Base-by-base conservation (phyloP, 2,888 invertebrate genomes). In the Atrina japonica region DNA sequence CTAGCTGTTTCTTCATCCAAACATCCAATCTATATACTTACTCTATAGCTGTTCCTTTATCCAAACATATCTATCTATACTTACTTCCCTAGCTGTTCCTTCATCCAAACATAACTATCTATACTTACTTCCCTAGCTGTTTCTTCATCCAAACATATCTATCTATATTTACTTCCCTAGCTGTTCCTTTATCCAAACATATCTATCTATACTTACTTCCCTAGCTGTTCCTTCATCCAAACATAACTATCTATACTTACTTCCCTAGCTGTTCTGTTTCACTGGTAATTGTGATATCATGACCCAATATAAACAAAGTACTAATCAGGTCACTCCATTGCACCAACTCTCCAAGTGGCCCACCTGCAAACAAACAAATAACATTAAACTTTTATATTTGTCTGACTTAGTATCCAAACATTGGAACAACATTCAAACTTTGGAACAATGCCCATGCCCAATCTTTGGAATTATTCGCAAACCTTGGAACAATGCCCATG, bases 251-350 rank as follows among this genome's bases (percentile, higher is more conserved):
- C 11, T 16, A 29, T 53, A 78, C 85, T 78, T 74, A 90, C 90
- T 76, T 81, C n/a, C 84, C 78, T 0, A 90, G 83, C 65, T 90
- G 89, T 35, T 89, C 86, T 30, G 87, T 86, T 69, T 91, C 91
- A 68, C 90, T 90, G 25, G 91, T 89, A 40, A 92, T 88, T 27
- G 85, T 86, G 23, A 92, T 73, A 23, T 91, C 86, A 80, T 92
- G 92, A 14, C 92, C 92, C 2, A 91, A 83, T 25, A 91, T 80
- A 76, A 88, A 90, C 52, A 91, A 75, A 1, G 90, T 83, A 0
- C 91, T 87, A 16, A 92, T 89, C 23, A 92, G 85, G 81, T 92
- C 92, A 73, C 90, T 89, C 92, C 92, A 92, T 76, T 92, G 92
- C 0, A 92, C 91, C 21, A 92, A 81, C 76, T 92, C 92, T 1